Percentiles rank a stretch among this genome's conserved stretches.
These are phyloP conservation scores for Sepiola atlantica DNA, from an alignment of 2,888 invertebrate genomes.

Conservation along the genomic window DNA sequence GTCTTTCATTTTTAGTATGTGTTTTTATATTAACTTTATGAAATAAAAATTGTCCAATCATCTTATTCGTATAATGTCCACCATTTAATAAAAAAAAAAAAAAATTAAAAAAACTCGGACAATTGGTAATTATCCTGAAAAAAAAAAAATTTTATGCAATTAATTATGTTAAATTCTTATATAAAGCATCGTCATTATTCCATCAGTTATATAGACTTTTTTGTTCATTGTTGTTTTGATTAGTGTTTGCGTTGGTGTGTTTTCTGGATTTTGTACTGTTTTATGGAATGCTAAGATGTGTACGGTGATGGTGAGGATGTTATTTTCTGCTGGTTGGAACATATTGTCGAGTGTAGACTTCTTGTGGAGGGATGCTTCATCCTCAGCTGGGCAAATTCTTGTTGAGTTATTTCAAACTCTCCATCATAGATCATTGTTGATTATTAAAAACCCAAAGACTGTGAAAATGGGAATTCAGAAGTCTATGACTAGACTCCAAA, in stretches of 20 bases:
- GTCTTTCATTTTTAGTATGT: not conserved
- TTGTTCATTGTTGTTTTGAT: not conserved
- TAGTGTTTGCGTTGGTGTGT: not conserved
- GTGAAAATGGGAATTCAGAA: too few species aligned
- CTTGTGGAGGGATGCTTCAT: too few species aligned
- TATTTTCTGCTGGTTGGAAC: too few species aligned
- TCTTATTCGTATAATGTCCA: not conserved
- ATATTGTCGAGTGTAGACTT: too few species aligned
- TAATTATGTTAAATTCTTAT: not conserved
- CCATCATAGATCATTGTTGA: too few species aligned
- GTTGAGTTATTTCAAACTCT: too few species aligned
- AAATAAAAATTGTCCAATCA: not conserved
- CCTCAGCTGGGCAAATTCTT: too few species aligned
- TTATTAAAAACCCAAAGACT: too few species aligned
- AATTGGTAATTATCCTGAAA: constrained; percentile 8
- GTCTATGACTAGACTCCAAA: too few species aligned
- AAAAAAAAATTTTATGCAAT: not conserved
- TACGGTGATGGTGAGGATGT: too few species aligned
- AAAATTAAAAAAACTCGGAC: not conserved
- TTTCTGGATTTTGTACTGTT: not conserved
- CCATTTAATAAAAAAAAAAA: not conserved
- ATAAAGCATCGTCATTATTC: not conserved
- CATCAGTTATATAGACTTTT: not conserved
- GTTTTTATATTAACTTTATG: not conserved
- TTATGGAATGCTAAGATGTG: too few species aligned